Conservation (phyloP, 37 sponge, comb jelly and placozoan species). For the Cladorhizidae sp. region DNA sequence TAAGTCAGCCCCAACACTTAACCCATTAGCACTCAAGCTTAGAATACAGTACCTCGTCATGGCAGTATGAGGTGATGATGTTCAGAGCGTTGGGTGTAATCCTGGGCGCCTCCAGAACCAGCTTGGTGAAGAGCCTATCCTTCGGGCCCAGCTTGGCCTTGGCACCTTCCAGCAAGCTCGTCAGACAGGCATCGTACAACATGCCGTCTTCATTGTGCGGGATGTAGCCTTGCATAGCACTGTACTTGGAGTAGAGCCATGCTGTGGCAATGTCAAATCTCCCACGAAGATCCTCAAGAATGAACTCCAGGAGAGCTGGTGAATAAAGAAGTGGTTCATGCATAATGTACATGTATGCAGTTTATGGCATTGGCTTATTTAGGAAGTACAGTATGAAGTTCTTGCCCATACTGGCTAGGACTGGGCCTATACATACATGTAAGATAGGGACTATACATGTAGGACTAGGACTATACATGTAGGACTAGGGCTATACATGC, state of each 20-base stretch:
- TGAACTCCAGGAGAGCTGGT: slow-evolving; percentile 65
- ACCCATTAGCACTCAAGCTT: too few species aligned
- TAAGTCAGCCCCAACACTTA: too few species aligned
- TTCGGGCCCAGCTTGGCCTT: slow-evolving; percentile 62
- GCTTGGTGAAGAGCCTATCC: slow-evolving; percentile 88
- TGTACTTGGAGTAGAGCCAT: slow-evolving; percentile 96
- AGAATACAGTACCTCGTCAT: slow-evolving; percentile 59
- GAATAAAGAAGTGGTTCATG: too few species aligned
- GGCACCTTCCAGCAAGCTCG: slow-evolving; percentile 66
- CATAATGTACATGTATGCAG: too few species aligned
- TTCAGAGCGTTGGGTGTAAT: slow-evolving; percentile 77
- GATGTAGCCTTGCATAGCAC: slow-evolving; percentile 64
- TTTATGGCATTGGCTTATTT: too few species aligned
- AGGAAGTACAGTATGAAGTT: too few species aligned
- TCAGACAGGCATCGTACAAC: slow-evolving; percentile 85
- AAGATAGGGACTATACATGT: too few species aligned
- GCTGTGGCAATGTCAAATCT: slow-evolving; percentile 80
- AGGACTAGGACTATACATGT: too few species aligned
- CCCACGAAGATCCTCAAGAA: slow-evolving; percentile 73
- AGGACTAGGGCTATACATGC: too few species aligned
- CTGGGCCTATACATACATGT: too few species aligned
- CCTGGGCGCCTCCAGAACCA: slow-evolving; percentile 87
- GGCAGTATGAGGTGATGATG: slow-evolving; percentile 78
- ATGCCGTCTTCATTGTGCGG: slow-evolving; percentile 10
- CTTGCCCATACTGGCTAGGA: too few species aligned